A percentile compares a stretch with the other conserved stretches of the same genome.
Conservation (phyloP, 1,140 invertebrate species). For the Colletes latitarsis region DNA sequence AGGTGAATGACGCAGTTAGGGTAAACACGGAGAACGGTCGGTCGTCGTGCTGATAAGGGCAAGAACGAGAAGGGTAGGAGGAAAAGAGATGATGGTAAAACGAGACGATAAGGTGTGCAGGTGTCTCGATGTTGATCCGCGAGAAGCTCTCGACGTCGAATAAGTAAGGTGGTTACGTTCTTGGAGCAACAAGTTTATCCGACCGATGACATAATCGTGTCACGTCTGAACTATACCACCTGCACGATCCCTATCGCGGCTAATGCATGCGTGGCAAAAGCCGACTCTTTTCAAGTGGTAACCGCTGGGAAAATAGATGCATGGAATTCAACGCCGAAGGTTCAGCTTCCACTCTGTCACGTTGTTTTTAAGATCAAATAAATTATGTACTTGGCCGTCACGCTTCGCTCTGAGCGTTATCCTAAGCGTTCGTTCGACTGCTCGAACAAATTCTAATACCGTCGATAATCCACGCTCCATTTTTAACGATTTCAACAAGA, state of each 20-base stretch:
- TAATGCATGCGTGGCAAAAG: slow-evolving; percentile 62
- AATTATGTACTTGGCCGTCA: background rate
- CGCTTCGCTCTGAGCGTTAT: background rate
- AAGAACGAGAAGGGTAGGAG: slow-evolving; percentile 25
- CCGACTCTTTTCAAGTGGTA: slow-evolving; percentile 60
- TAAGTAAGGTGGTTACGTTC: slow-evolving; percentile 53
- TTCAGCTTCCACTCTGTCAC: background rate
- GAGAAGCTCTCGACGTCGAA: slow-evolving; percentile 56
- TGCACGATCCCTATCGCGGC: slow-evolving; percentile 62
- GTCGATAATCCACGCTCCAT: too few relatives aligned
- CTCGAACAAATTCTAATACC: too few relatives aligned
- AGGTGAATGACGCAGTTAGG: slow-evolving; percentile 43
- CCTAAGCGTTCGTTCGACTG: background rate
- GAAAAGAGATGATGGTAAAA: slow-evolving; percentile 50
- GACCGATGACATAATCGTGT: slow-evolving; percentile 69
- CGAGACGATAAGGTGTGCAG: slow-evolving; percentile 65
- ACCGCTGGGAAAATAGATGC: slow-evolving; percentile 48
- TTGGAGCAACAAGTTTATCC: slow-evolving; percentile 57
- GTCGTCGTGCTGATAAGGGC: slow-evolving; percentile 43
- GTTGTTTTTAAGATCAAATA: slow-evolving; percentile 1
- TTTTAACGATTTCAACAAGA: too few relatives aligned
- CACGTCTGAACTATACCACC: slow-evolving; percentile 66
- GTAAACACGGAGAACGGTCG: slow-evolving; percentile 44
- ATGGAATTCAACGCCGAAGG: slow-evolving; percentile 42
- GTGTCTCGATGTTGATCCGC: slow-evolving; percentile 67